These are phyloP conservation scores for Caenorhabditis auriculariae DNA, from an alignment of 2,888 invertebrate species.

Conservation along the genomic window DNA sequence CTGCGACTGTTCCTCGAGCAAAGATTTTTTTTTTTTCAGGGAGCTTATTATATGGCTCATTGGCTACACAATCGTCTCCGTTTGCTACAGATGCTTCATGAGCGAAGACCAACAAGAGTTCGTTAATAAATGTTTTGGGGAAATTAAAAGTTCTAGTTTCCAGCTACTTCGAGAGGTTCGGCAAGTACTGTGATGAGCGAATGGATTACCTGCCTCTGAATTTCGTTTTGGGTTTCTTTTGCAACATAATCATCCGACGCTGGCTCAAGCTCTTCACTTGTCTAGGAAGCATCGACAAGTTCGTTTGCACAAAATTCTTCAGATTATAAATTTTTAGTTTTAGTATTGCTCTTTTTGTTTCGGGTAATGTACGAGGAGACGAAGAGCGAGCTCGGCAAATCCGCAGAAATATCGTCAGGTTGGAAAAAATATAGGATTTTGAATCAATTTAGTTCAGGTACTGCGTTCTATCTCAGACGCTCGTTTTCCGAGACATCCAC, in stretches of 20 bases:
- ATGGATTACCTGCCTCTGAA: slow-evolving; percentile 41
- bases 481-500: slow-evolving; percentile 42
- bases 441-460: slow-evolving; percentile 13
- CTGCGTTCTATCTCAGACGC: slow-evolving; percentile 35
- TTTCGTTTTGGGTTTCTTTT: slow-evolving; percentile 51
- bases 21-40: slow-evolving; percentile 6
- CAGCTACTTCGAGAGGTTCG: slow-evolving; percentile 40
- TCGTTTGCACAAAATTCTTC: neutral
- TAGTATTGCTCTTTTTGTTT: slow-evolving; percentile 46
- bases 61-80: slow-evolving; percentile 24
- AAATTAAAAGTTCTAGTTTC: slow-evolving; percentile 4
- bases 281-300: slow-evolving; percentile 41
- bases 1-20: too few species aligned
- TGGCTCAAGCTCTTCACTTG: slow-evolving; percentile 33
- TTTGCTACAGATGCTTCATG: slow-evolving; percentile 29
- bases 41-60: slow-evolving; percentile 32
- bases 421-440: neutral
- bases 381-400: slow-evolving; percentile 39
- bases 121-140: slow-evolving; percentile 5
- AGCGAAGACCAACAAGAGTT: slow-evolving; percentile 24
- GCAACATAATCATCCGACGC: slow-evolving; percentile 43
- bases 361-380: slow-evolving; percentile 36
- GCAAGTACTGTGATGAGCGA: slow-evolving; percentile 39
- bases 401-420: slow-evolving; percentile 52
- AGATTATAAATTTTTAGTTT: slow-evolving; percentile 1